Evolutionary conservation across 1,140 invertebrate genomes (phyloP).

Genomic region (Theocolax elegans): DNA sequence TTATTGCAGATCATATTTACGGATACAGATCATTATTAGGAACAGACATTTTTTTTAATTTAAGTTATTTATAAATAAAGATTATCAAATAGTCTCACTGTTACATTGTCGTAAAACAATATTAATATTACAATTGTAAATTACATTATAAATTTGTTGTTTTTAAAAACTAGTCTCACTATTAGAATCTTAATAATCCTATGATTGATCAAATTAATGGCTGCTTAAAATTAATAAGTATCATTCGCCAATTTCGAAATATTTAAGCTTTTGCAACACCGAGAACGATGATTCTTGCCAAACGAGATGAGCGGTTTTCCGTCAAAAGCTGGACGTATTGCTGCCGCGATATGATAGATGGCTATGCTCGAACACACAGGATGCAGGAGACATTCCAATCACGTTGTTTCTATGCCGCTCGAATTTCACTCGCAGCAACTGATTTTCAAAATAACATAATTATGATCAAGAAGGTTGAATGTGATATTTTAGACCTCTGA

Average conservation of each 20-base stretch:
- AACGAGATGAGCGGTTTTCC: neutral
- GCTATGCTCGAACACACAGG: neutral
- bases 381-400: neutral
- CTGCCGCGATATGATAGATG: slow-evolving; percentile 15
- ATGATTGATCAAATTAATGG: too few relatives aligned
- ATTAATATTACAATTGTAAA: too few relatives aligned
- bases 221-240: too few relatives aligned
- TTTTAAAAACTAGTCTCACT: slow-evolving; percentile 8
- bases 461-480: neutral
- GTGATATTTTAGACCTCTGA: neutral
- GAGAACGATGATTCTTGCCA: neutral
- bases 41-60: too few relatives aligned
- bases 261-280: neutral
- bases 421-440: neutral
- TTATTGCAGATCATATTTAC: too few relatives aligned
- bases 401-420: neutral
- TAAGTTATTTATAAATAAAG: too few relatives aligned
- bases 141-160: too few relatives aligned
- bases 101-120: too few relatives aligned
- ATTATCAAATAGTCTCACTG: too few relatives aligned
- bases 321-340: slow-evolving; percentile 16
- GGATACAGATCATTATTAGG: too few relatives aligned
- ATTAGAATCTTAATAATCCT: neutral
- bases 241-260: too few relatives aligned
- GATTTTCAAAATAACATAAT: slow-evolving; percentile 1